These are phyloP conservation scores for Agrochola litura DNA, from an alignment of 2,888 invertebrate genomes.

Conservation along the genomic window DNA sequence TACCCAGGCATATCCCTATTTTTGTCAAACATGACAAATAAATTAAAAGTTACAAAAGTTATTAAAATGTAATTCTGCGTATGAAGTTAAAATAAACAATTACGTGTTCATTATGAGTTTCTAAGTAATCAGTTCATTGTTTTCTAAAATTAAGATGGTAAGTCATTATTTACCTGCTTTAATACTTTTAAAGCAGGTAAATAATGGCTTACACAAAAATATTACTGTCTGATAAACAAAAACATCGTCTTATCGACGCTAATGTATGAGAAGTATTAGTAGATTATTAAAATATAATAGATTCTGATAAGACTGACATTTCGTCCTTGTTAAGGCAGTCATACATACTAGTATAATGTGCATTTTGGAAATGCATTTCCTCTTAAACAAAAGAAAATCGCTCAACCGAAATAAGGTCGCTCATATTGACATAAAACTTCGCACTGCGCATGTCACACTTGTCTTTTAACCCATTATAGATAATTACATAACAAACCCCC, in stretches of 20 bases:
- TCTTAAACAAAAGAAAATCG: neutral
- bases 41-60: too few species aligned
- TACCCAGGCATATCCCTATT: too few species aligned
- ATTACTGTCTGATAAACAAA: neutral
- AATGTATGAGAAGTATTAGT: neutral
- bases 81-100: neutral
- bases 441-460: neutral
- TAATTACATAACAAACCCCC: conserved; percentile 61
- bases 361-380: conserved; percentile 2
- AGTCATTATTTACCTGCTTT: conserved; percentile 2
- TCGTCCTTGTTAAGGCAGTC: neutral
- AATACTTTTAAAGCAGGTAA: too few species aligned
- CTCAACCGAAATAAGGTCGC: conserved; percentile 3
- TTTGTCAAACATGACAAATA: too few species aligned
- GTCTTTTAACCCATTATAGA: conserved; percentile 14
- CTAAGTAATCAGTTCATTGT: neutral
- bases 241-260: conserved; percentile 20
- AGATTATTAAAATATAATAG: neutral
- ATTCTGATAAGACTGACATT: neutral
- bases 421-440: conserved; percentile 1
- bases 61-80: too few species aligned
- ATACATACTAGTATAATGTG: neutral
- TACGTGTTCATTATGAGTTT: neutral
- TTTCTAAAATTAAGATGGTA: neutral
- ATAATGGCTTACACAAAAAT: neutral